Evolutionary conservation across 2,113 vertebrate genomes (phyloP), one percentile per base, ranked within the genome.

Genomic region (Triplophysa siluroides): DNA sequence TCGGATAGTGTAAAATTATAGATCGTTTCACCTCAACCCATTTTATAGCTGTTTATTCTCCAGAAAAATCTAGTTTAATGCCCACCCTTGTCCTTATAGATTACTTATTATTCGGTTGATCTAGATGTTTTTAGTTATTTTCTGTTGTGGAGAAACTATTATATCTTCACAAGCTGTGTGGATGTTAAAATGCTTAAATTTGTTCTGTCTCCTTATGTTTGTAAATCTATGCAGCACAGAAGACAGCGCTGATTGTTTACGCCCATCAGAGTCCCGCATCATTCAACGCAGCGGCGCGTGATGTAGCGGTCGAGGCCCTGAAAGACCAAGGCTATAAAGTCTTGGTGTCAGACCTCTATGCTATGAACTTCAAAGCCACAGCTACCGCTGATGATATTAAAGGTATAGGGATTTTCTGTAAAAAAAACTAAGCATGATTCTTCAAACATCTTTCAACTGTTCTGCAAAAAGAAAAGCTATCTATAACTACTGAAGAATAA

Each of bases 201-300:
- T 3, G 1, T 26, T 71, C 7, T 68, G 3, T 71, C 9, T 61
- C 52, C 33, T 67, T 67, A 4, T 81, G 1, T 68, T 4, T 85
- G 45, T 81, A 64, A 8, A 73, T 83, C n/a, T 3, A 2, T 50
- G 2, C 83, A 91, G 88, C 87, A 63, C 81, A 84, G 60, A 89
- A 89, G 85, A 89, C 86, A 0, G 90, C 64, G 8, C 83, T 92
- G 70, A 91, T 92, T 3, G 87, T 91, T 10, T 92, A 86, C 61
- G 90, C 90, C 56, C 90, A 92, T 19, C 91, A 91, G n/a, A 93
- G 93, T 86, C 62, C 9, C 0, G 87, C 78, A 0, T 96, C 95
- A 0, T 96, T 96, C 86, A 96, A 94, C 68, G 85, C 90, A 0
- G 94, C 95, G 8, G 89, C 87, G 26, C 91, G 91, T 29, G 92